These are phyloP conservation scores for Drosophila pullipes DNA, from an alignment of 2,888 invertebrate species.

Conservation along the genomic window DNA sequence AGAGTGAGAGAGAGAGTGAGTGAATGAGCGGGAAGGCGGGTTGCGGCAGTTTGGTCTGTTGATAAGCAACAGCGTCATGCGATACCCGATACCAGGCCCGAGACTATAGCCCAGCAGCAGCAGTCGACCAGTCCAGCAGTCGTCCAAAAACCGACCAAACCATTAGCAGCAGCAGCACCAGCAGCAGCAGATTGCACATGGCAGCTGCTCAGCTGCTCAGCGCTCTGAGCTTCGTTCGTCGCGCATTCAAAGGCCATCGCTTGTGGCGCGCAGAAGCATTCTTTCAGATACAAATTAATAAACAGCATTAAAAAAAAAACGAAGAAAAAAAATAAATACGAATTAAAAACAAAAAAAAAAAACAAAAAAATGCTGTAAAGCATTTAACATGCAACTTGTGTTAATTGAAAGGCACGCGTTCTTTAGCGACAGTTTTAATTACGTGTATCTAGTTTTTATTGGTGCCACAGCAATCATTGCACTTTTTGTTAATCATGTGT, in stretches of 20 bases:
- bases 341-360: slow-evolving; percentile 1
- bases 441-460: slow-evolving; percentile 41
- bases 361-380: not conserved
- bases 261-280: slow-evolving; percentile 60
- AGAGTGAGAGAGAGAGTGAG: not conserved
- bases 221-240: slow-evolving; percentile 23
- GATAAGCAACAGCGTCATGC: slow-evolving; percentile 60
- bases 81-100: slow-evolving; percentile 37
- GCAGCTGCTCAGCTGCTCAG: slow-evolving; percentile 25
- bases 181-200: slow-evolving; percentile 34
- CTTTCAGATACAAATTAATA: slow-evolving; percentile 21
- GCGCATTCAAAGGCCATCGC: slow-evolving; percentile 44
- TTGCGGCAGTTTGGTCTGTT: slow-evolving; percentile 19
- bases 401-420: slow-evolving; percentile 41
- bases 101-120: slow-evolving; percentile 24
- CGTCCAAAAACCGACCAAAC: slow-evolving; percentile 12
- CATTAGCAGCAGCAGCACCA: slow-evolving; percentile 10
- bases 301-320: not conserved
- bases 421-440: slow-evolving; percentile 15
- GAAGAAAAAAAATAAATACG: not conserved
- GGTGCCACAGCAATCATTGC: slow-evolving; percentile 2
- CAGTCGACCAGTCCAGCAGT: slow-evolving; percentile 23
- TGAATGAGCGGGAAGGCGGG: not conserved
- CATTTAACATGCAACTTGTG: slow-evolving; percentile 30
- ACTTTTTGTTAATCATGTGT: slow-evolving; percentile 36